phyloP scores from a whole-genome alignment of 2,888 invertebrate genomes.

The Eustalomyia histrio region DNA sequence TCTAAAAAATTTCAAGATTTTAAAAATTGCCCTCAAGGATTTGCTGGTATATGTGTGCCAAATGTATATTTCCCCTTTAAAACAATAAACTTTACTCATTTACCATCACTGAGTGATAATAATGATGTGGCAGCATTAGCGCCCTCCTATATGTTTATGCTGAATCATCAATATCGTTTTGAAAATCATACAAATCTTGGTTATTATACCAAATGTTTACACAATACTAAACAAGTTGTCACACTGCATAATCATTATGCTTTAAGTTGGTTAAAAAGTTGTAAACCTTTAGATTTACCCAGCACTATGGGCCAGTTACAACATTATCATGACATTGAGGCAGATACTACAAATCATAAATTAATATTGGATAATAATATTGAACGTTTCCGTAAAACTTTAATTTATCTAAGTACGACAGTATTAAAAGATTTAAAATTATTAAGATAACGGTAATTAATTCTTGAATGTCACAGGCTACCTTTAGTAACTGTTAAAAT shows the following conservation, averaged over 20 bases:
- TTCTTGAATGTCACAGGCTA: no score
- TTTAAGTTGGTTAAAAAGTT: conserved; percentile 85
- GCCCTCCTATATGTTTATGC: conserved; percentile 92
- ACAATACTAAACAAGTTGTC: conserved; percentile 90
- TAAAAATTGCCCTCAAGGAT: neutral
- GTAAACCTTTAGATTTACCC: conserved; percentile 89
- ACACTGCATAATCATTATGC: conserved; percentile 94
- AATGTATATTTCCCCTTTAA: conserved; percentile 32
- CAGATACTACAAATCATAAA: neutral
- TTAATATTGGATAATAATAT: conserved; percentile 4
- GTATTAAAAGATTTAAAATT: neutral
- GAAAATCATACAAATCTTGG: conserved; percentile 93
- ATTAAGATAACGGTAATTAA: neutral
- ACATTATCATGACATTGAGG: conserved; percentile 86
- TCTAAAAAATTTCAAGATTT: neutral
- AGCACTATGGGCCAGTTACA: conserved; percentile 90
- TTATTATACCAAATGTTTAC: conserved; percentile 94
- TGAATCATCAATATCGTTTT: conserved; percentile 91
- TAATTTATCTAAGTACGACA: neutral
- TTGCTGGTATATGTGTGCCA: conserved; percentile 8
- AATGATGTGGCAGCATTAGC: conserved; percentile 79
- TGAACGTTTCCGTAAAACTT: neutral
- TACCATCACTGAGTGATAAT: neutral
- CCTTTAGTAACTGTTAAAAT: no score
- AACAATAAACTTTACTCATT: neutral